Evolutionary conservation across 2,113 vertebrate genomes (phyloP), one percentile per base, ranked within the genome.

Genomic region (Cololabis saira): DNA sequence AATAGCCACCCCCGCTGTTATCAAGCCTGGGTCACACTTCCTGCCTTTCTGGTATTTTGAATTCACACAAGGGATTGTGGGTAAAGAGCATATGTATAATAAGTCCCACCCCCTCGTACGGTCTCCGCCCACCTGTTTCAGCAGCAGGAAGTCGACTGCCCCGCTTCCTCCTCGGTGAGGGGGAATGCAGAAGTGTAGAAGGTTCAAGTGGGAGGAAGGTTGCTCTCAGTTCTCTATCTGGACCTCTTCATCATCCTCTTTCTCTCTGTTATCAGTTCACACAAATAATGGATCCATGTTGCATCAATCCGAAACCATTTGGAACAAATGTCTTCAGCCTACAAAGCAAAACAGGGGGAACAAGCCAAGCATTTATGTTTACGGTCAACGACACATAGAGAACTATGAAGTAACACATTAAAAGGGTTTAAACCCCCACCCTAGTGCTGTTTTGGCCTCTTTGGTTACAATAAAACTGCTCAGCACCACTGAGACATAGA

Each of bases 1-100:
- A 83, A 82, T 80, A 82, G 79, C 69, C 30, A 11, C 73, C 85
- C 85, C 79, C 40, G 41, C 80, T 66, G 73, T 76, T 87, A 88
- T 90, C 79, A 49, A 86, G 67, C 85, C 57, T 1, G 75, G 81
- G 80, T 87, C 82, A 83, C 73, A 59, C 88, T 89, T 91, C 88
- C 85, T 88, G 80, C 74, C 73, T 83, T 78, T 83, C 67, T 86
- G 77, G 70, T 41, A 47, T 56, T 67, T n/a, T 55, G 12, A 69
- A 71, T 76, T 0, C 1, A 30, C 0, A 27, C 65, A 4, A 6
- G 18, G 79, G 61, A 78, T 84, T 85, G 60, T 87, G 87, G 80
- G 80, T 80, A 67, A 74, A 4, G 12, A 37, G 22, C 4, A 41
- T 47, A 33, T 16, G 8, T 44, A 44, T 13, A 10, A n/a, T 12